A percentile compares a stretch with the other conserved stretches of the same genome.
phyloP scores from a whole-genome alignment of 1,140 invertebrate species.

The Drosophila nannoptera region DNA sequence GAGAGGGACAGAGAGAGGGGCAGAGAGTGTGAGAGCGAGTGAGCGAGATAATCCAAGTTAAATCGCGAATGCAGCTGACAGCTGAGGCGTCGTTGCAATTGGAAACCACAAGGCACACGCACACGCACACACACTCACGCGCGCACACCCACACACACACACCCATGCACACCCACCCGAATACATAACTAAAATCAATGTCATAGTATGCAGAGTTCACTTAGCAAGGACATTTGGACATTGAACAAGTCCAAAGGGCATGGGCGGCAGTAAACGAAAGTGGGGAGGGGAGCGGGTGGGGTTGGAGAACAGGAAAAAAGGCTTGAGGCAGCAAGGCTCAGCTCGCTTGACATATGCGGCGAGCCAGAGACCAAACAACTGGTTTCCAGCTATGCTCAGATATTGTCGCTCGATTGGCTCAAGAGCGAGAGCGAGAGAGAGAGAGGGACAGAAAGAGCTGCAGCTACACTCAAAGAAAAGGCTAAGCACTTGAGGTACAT shows the following conservation, averaged over 20 bases:
- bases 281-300: background rate
- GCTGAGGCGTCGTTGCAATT: slow-evolving; percentile 42
- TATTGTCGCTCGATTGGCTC: slow-evolving; percentile 4
- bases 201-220: slow-evolving; percentile 62
- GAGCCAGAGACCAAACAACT: slow-evolving; percentile 33
- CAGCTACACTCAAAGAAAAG: slow-evolving; percentile 1
- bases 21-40: background rate
- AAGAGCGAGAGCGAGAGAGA: background rate
- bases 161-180: background rate
- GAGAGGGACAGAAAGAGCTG: background rate
- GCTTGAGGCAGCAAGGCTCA: slow-evolving; percentile 46
- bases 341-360: slow-evolving; percentile 59
- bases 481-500: background rate
- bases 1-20: background rate
- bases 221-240: slow-evolving; percentile 59
- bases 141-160: slow-evolving; percentile 11
- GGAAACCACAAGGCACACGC: slow-evolving; percentile 19
- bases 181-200: slow-evolving; percentile 63
- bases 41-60: background rate
- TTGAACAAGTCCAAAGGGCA: background rate
- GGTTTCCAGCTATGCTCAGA: slow-evolving; percentile 66
- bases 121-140: background rate
- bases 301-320: background rate
- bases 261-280: background rate
- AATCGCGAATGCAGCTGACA: slow-evolving; percentile 45